phyloP scores from a whole-genome alignment of 2,113 vertebrate genomes.

The Callospermophilus lateralis region DNA sequence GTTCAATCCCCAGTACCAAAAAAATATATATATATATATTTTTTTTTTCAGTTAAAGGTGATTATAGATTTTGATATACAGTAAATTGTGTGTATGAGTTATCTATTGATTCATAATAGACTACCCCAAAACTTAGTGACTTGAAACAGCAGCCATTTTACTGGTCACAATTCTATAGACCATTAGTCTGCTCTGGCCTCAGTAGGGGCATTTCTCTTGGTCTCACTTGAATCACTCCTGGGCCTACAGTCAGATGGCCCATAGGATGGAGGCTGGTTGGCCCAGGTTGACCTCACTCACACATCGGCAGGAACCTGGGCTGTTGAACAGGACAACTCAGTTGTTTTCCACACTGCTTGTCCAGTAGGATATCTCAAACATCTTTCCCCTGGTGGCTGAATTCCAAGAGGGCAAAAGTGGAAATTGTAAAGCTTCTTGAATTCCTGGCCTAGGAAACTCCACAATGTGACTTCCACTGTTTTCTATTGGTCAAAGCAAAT shows the following conservation, averaged over 20 bases:
- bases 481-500: slow-evolving; percentile 2
- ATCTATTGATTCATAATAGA: background rate
- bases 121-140: background rate
- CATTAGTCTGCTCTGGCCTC: background rate
- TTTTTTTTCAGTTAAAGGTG: background rate
- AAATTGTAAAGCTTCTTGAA: slow-evolving; percentile 5
- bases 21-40: too few relatives aligned
- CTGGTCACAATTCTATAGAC: background rate
- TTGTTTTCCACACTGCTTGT: background rate
- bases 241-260: background rate
- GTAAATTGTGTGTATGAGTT: background rate
- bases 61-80: background rate
- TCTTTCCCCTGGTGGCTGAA: background rate
- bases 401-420: background rate
- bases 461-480: background rate
- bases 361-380: background rate
- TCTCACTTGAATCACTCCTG: background rate
- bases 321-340: background rate
- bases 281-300: background rate
- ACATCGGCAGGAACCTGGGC: background rate
- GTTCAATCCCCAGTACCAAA: too few relatives aligned
- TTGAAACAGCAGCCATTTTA: slow-evolving; percentile 15
- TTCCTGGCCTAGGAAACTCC: background rate
- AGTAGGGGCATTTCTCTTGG: background rate
- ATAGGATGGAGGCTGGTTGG: background rate